Evolutionary conservation across 1,140 invertebrate genomes (phyloP), one percentile per base, ranked within the genome.

Genomic region (Choristoneura fumiferana): DNA sequence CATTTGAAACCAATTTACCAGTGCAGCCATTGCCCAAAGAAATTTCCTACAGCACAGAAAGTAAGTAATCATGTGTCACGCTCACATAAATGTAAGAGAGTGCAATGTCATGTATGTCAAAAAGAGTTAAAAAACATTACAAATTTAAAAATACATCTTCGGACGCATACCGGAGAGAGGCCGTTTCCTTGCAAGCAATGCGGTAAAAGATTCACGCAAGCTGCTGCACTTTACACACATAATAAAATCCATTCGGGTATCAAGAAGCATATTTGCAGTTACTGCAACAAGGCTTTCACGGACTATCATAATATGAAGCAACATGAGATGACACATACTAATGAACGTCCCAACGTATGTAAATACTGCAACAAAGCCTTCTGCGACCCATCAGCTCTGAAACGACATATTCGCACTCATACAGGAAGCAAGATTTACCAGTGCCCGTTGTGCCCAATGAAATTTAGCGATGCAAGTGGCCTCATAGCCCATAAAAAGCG

Each of bases 301-400:
- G 18, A 5, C n/a, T 37, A 57, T 10, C 1, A n/a, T 4, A n/a
- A 3, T 54, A 8, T 38, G 29, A 17, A 0, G 4, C 1, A 92
- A 57, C 94, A 95, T 82, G 92, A 92, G 67, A 81, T 92, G 4
- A 92, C 91, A 15, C 93, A 94, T 65, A 93, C 91, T 0, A 91
- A 91, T 15, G 84, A 89, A 54, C 80, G 89, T 73, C 62, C 87
- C 2, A 63, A 56, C 33, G n/a, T 29, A 8, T 75, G 73, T 52
- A 34, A 49, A 0, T 59, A 35, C 39, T 75, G 72, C 54, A 36
- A 33, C 8, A 72, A 70, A 37, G 9, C 12, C 8, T 75, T 72
- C 39, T 8, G 12, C 8, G 65, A 74, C 14, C 58, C 35, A 1
- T 57, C 57, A 2, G 63, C 69, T 0, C 14, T 39, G 0, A 0